Percentiles rank a stretch among this genome's conserved stretches.
Conservation (phyloP, 1,140 invertebrate genomes). For the Drosophila subpulchrella region DNA sequence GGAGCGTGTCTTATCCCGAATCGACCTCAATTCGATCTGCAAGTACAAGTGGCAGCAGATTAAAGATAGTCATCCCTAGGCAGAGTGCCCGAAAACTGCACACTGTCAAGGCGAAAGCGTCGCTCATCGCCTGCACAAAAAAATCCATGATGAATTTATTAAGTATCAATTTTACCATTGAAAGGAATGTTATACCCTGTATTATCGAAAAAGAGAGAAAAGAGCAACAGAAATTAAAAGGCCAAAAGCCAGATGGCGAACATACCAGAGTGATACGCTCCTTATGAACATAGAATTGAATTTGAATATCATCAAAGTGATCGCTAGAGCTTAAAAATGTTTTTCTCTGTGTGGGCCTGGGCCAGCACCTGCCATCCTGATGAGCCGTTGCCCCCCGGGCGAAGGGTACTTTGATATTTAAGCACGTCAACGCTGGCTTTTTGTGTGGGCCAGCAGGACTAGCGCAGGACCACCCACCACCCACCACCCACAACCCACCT, state of each 20-base stretch:
- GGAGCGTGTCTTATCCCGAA: slow-evolving; percentile 70
- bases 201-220: too few relatives aligned
- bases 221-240: too few relatives aligned
- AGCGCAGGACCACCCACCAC: neutral
- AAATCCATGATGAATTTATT: too few relatives aligned
- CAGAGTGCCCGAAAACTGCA: slow-evolving; percentile 14
- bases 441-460: slow-evolving; percentile 23
- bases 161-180: too few relatives aligned
- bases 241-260: too few relatives aligned
- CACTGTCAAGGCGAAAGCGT: slow-evolving; percentile 25
- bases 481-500: neutral
- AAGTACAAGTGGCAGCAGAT: slow-evolving; percentile 62
- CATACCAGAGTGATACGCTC: too few relatives aligned
- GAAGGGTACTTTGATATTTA: slow-evolving; percentile 73
- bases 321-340: too few relatives aligned
- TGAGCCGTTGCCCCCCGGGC: neutral
- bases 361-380: slow-evolving; percentile 35
- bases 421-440: slow-evolving; percentile 63
- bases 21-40: slow-evolving; percentile 55
- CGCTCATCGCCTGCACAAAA: neutral
- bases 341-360: neutral
- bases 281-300: too few relatives aligned
- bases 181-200: too few relatives aligned
- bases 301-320: too few relatives aligned
- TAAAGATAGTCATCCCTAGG: slow-evolving; percentile 44